A percentile compares a stretch with the other conserved stretches of the same genome.
phyloP scores from a whole-genome alignment of 2,888 invertebrate species.

The Sarcophaga carnaria region DNA sequence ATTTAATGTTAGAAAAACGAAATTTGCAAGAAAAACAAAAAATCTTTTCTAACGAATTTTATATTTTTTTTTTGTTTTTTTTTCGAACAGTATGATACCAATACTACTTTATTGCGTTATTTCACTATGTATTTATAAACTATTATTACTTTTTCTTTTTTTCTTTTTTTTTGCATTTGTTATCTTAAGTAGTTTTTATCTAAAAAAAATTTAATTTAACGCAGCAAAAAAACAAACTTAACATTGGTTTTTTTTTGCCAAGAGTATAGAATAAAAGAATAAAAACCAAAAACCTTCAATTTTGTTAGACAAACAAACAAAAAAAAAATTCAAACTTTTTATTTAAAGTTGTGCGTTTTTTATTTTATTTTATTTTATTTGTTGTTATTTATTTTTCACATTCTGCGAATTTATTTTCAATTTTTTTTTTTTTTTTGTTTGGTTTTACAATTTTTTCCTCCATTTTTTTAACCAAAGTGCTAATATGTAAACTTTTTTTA shows the following conservation, averaged over 20 bases:
- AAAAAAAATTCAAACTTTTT: not conserved
- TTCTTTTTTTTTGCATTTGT: conserved; percentile 9
- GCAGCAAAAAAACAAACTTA: not conserved
- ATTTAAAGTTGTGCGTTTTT: not conserved
- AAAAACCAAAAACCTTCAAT: conserved; percentile 47
- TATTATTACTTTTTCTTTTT: conserved; percentile 32
- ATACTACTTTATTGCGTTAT: not conserved
- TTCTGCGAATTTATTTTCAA: not conserved
- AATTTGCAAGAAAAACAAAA: not conserved
- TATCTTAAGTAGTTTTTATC: conserved; percentile 42
- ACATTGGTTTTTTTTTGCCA: conserved; percentile 17
- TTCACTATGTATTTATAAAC: not conserved
- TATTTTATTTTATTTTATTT: conserved; percentile 8
- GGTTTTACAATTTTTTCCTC: too few relatives aligned
- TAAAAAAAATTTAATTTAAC: conserved; percentile 32
- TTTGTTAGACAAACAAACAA: conserved; percentile 17
- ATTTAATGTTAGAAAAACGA: conserved; percentile 39
- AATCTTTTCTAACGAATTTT: not conserved
- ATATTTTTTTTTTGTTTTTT: not conserved
- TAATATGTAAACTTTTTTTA: conserved; percentile 17
- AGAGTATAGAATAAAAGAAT: conserved; percentile 3
- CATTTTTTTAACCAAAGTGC: conserved; percentile 20
- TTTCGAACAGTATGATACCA: not conserved
- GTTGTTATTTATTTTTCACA: not conserved
- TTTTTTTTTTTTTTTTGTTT: too few relatives aligned